Evolutionary conservation across 1,140 invertebrate species (phyloP).

Genomic region (Battus philenor): DNA sequence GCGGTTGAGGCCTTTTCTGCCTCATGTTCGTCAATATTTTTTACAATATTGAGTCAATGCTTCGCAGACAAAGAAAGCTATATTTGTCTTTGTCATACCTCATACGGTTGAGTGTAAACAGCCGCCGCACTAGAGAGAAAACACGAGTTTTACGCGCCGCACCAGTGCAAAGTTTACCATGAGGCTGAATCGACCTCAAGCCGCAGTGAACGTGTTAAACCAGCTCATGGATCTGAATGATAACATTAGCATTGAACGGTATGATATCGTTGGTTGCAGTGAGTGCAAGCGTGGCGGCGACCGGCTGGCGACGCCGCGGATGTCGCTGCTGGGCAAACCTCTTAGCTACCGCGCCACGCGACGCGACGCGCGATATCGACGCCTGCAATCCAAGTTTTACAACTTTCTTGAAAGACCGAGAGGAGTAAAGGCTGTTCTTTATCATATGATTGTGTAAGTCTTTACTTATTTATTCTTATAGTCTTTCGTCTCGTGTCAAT

Average conservation of each 20-base stretch:
- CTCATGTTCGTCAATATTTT: no score
- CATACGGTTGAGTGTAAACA: no score
- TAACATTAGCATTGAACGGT: neutral
- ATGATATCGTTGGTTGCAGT: constrained; percentile 54
- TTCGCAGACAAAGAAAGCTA: no score
- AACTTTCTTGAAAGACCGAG: constrained; percentile 96
- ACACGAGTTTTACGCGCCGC: no score
- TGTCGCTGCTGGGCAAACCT: constrained; percentile 93
- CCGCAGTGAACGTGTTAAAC: no score
- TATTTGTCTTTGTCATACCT: no score
- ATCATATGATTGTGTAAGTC: constrained; percentile 96
- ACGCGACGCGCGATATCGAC: constrained; percentile 91
- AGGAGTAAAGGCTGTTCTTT: constrained; percentile 88
- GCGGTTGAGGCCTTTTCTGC: no score
- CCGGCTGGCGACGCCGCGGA: constrained; percentile 86
- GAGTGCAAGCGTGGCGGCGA: constrained; percentile 74
- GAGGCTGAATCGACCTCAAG: no score
- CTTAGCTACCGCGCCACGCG: constrained; percentile 90
- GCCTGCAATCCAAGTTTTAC: constrained; percentile 92
- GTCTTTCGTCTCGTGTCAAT: neutral
- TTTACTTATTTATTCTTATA: neutral
- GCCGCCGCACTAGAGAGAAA: no score
- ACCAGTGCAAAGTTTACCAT: no score
- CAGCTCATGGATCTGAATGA: no score
- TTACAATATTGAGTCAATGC: no score